phyloP scores from a whole-genome alignment of 2,888 invertebrate genomes.

The Limnephilus lunatus region DNA sequence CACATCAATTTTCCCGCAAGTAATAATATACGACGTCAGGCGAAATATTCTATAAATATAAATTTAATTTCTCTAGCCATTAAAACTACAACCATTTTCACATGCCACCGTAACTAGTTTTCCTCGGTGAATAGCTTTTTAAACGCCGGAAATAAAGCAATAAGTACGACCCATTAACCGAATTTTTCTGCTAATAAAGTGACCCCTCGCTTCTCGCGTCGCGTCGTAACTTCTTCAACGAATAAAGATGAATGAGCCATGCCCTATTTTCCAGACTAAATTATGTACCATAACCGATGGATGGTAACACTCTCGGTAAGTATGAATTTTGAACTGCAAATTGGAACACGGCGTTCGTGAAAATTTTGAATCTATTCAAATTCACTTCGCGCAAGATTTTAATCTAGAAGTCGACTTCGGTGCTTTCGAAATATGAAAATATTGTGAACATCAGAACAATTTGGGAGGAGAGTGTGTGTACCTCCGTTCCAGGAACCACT shows the following conservation, averaged over 20 bases:
- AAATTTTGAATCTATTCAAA: neutral
- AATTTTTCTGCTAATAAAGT: constrained; percentile 26
- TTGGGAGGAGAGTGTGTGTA: no score
- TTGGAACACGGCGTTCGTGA: neutral
- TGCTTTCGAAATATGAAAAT: neutral
- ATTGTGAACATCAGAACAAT: neutral
- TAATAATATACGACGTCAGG: neutral
- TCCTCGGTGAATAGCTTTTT: constrained; percentile 10
- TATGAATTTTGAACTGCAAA: neutral
- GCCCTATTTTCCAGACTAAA: constrained; percentile 2
- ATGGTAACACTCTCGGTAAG: neutral
- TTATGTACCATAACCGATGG: neutral
- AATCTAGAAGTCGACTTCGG: neutral
- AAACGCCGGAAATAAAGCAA: constrained; percentile 19
- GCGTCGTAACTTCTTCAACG: constrained; percentile 28
- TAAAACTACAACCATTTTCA: neutral
- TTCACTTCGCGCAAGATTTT: no score
- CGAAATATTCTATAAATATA: neutral
- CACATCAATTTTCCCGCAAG: no score
- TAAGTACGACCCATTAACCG: constrained; percentile 4
- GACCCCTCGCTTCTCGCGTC: constrained; percentile 3
- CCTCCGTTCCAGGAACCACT: no score
- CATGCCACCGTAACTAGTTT: neutral
- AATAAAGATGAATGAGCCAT: constrained; percentile 34
- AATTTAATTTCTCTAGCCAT: neutral